Conservation (phyloP, 2,888 invertebrate genomes). For the Mycogona germanica region DNA sequence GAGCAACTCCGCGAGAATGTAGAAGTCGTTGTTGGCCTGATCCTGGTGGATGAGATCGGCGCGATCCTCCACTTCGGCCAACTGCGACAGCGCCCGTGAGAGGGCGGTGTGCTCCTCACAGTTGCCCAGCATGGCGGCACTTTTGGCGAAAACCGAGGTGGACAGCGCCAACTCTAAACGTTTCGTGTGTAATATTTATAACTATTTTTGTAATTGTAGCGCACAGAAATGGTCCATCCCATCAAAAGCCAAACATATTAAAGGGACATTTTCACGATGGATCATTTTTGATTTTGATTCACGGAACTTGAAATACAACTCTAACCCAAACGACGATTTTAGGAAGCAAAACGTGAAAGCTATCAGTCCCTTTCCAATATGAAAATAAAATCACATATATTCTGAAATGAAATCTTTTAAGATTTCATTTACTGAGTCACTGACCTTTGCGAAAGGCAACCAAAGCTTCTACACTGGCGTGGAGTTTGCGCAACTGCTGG, state of each 20-base stretch:
- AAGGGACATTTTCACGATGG: not conserved
- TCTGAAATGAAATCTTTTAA: not conserved
- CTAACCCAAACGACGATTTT: no score
- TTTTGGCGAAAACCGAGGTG: conserved; percentile 73
- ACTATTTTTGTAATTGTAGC: not conserved
- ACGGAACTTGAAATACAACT: no score
- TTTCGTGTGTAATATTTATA: not conserved
- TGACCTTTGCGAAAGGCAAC: conserved; percentile 61
- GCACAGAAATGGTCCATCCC: conserved; percentile 28
- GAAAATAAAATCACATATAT: not conserved
- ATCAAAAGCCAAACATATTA: conserved; percentile 15
- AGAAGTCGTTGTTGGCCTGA: conserved; percentile 91
- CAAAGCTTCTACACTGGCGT: conserved; percentile 73
- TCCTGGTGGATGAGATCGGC: conserved; percentile 76
- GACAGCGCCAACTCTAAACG: conserved; percentile 53
- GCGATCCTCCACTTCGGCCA: conserved; percentile 78
- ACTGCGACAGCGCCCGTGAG: conserved; percentile 74
- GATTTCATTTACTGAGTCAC: not conserved
- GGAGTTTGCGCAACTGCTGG: conserved; percentile 70
- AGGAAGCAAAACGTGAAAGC: no score
- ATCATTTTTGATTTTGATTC: not conserved
- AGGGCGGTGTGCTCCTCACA: conserved; percentile 87
- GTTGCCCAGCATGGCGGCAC: conserved; percentile 76
- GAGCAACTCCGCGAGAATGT: conserved; percentile 81
- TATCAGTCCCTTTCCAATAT: no score